phyloP scores from a whole-genome alignment of 2,888 invertebrate genomes.

The Cantharis flavilabris region DNA sequence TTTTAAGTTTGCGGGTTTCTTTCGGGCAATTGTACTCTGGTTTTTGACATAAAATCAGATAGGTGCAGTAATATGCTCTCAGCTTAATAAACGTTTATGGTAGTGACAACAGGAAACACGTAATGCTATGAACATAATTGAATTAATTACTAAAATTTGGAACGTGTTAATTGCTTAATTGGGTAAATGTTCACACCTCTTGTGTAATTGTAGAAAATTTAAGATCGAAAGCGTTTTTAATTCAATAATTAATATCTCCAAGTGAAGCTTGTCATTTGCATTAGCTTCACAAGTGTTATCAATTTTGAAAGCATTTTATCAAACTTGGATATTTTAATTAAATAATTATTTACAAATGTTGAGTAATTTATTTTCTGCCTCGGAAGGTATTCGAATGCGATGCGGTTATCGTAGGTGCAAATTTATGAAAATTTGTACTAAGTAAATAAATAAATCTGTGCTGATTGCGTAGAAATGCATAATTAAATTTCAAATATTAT shows the following conservation, averaged over 20 bases:
- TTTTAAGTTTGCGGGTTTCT: background rate
- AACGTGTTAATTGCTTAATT: constrained; percentile 29
- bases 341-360: background rate
- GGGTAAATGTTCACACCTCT: constrained; percentile 27
- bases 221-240: constrained; percentile 18
- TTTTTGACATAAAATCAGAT: background rate
- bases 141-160: constrained; percentile 27
- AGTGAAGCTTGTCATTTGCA: background rate
- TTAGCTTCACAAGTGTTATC: background rate
- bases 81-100: constrained; percentile 23
- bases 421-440: constrained; percentile 20
- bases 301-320: background rate
- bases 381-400: background rate
- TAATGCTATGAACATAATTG: constrained; percentile 24
- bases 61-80: constrained; percentile 3
- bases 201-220: constrained; percentile 22
- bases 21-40: background rate
- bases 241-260: background rate
- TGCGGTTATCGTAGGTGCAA: constrained; percentile 25
- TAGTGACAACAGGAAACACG: constrained; percentile 26
- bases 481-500: constrained; percentile 37
- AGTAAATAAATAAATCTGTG: constrained; percentile 37
- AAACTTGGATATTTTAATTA: background rate
- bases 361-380: background rate
- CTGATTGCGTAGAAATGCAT: constrained; percentile 36